Percentiles rank a stretch among this genome's conserved stretches.
These are phyloP conservation scores for Ciona savignyi DNA, from an alignment of 23 tunicate species.

Conservation along the genomic window DNA sequence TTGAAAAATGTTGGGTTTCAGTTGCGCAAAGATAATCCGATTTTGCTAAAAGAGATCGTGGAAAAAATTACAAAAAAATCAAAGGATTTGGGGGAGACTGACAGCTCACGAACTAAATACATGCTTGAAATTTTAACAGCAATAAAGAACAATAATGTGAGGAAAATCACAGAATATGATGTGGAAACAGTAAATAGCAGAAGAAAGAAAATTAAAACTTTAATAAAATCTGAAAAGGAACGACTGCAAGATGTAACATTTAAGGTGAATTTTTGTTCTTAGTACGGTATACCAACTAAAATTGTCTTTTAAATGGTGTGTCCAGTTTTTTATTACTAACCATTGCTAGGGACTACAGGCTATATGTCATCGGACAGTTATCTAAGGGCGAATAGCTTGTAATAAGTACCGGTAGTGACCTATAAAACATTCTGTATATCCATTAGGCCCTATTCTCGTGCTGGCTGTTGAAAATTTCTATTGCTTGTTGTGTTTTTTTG, in stretches of 20 bases:
- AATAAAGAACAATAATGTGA: slow-evolving; percentile 72
- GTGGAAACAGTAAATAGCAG: slow-evolving; percentile 22
- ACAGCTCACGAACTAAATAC: slow-evolving; percentile 45
- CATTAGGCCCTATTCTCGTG: too few species aligned
- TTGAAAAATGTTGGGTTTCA: slow-evolving; percentile 66
- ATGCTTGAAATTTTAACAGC: slow-evolving; percentile 73
- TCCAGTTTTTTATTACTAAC: too few species aligned
- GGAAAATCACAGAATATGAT: slow-evolving; percentile 67
- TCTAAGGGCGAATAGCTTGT: too few species aligned
- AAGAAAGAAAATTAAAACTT: slow-evolving; percentile 47
- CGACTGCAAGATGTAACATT: slow-evolving; percentile 40
- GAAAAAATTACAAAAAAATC: slow-evolving; percentile 35
- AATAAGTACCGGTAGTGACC: too few species aligned
- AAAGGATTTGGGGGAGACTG: slow-evolving; percentile 3
- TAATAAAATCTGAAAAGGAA: slow-evolving; percentile 18
- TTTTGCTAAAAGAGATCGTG: slow-evolving; percentile 34
- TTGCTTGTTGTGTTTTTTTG: too few species aligned
- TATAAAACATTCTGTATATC: too few species aligned
- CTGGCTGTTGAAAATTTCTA: too few species aligned
- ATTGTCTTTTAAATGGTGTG: too few species aligned
- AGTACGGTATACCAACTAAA: too few species aligned
- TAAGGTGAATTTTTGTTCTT: too few species aligned
- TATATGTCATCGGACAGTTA: too few species aligned
- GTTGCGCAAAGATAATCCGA: slow-evolving; percentile 74
- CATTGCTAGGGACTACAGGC: too few species aligned